These are phyloP conservation scores for Uria lomvia DNA, from an alignment of 2,113 vertebrate genomes.

Conservation along the genomic window DNA sequence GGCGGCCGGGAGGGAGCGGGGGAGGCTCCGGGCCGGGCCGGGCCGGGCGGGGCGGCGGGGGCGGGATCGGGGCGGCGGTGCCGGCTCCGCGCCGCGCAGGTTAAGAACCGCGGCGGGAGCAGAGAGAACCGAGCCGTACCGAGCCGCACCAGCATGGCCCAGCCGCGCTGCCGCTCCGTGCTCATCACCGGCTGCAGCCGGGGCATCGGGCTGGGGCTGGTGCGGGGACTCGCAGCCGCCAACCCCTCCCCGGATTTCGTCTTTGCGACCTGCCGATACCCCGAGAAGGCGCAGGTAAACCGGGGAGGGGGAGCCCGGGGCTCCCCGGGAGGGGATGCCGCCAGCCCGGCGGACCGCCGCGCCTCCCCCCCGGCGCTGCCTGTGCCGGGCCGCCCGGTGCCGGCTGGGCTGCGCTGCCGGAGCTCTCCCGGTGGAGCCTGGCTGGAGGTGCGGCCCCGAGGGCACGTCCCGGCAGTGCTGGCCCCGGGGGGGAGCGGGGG, in stretches of 20 bases:
- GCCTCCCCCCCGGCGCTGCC: not conserved
- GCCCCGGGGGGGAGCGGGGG: not conserved
- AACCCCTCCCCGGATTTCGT: conserved; percentile 67
- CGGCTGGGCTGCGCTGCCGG: not conserved
- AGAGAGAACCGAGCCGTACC: no score
- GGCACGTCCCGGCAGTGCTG: rapidly evolving
- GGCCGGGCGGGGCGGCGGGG: not conserved
- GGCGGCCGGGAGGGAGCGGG: not conserved
- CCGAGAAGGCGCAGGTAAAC: conserved; percentile 71
- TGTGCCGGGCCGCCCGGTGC: not conserved
- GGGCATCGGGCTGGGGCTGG: conserved; percentile 77
- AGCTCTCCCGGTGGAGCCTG: not conserved
- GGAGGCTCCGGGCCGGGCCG: not conserved
- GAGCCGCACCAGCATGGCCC: not conserved
- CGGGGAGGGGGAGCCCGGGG: not conserved
- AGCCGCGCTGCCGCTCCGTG: conserved; percentile 69
- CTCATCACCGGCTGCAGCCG: conserved; percentile 77
- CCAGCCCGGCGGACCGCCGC: not conserved
- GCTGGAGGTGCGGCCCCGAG: not conserved
- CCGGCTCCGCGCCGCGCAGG: not conserved
- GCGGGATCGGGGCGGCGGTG: not conserved
- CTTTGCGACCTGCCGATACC: conserved; percentile 70
- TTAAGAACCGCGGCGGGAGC: not conserved
- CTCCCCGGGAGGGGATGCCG: not conserved
- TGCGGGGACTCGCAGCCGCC: conserved; percentile 63